These are phyloP conservation scores for Erethizon dorsatum DNA, from an alignment of 2,797 vertebrate species.

Conservation along the genomic window DNA sequence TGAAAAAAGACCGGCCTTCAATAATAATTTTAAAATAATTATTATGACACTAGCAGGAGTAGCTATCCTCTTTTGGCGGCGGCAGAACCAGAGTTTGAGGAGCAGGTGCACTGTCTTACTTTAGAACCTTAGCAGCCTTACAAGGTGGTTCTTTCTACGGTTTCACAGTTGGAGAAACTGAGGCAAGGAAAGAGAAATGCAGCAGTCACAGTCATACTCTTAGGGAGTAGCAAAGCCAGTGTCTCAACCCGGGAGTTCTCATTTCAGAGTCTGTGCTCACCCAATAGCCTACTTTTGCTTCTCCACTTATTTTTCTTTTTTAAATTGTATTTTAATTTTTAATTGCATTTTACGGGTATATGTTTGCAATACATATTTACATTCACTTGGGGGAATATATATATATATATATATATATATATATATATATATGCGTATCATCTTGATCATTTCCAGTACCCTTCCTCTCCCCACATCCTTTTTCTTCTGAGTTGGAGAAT, in stretches of 20 bases:
- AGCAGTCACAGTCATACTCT: no score
- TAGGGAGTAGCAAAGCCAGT: background rate
- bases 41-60: background rate
- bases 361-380: background rate
- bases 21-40: slow-evolving; percentile 11
- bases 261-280: background rate
- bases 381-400: background rate
- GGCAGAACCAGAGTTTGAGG: background rate
- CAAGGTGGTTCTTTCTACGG: background rate
- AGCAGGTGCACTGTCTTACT: background rate
- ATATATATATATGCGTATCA: no score
- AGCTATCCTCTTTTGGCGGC: background rate
- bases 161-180: background rate
- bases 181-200: background rate
- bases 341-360: background rate
- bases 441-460: background rate
- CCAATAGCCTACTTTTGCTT: background rate
- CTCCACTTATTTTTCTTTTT: background rate
- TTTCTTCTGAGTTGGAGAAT: slow-evolving; percentile 7
- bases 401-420: accelerated
- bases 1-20: background rate
- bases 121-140: background rate
- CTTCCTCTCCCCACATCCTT: background rate
- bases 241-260: background rate
- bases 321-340: background rate